phyloP scores from a whole-genome alignment of 2,888 invertebrate species.

The Melipona bicolor region DNA sequence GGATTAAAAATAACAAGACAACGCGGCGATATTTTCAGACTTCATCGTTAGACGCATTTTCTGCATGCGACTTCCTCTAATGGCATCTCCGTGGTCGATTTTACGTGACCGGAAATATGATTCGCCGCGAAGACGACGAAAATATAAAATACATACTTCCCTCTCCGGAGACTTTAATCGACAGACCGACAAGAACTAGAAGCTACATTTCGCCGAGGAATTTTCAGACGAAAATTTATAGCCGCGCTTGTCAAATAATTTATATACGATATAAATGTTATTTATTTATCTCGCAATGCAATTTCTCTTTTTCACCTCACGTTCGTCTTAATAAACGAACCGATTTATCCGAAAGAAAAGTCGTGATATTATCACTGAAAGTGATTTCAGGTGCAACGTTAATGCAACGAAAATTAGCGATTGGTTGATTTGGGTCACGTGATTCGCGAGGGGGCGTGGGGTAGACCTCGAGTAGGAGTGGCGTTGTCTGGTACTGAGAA shows the following conservation, averaged over 20 bases:
- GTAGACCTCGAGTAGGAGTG: too few relatives aligned
- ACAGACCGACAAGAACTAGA: not conserved
- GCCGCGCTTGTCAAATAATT: not conserved
- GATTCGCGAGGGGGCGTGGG: too few relatives aligned
- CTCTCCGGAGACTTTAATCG: not conserved
- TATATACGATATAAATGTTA: too few relatives aligned
- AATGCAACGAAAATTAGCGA: too few relatives aligned
- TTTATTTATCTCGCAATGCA: too few relatives aligned
- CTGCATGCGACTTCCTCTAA: slow-evolving; percentile 39
- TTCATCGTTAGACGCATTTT: slow-evolving; percentile 23
- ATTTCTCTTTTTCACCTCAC: not conserved
- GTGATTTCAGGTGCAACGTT: too few relatives aligned
- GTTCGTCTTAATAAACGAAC: not conserved
- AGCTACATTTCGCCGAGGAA: not conserved
- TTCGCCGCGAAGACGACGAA: slow-evolving; percentile 19
- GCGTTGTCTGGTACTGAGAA: too few relatives aligned
- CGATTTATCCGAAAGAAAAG: not conserved
- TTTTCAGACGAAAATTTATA: not conserved
- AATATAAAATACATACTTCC: slow-evolving; percentile 15
- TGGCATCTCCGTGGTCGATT: slow-evolving; percentile 32
- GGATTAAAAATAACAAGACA: not conserved
- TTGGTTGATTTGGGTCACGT: too few relatives aligned
- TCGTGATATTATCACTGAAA: too few relatives aligned
- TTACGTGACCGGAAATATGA: slow-evolving; percentile 52
- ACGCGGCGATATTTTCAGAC: slow-evolving; percentile 33